A percentile compares a stretch with the other conserved stretches of the same genome.
These are phyloP conservation scores for Catostomus latipinnis DNA, from an alignment of 2,797 vertebrate species.

Conservation along the genomic window DNA sequence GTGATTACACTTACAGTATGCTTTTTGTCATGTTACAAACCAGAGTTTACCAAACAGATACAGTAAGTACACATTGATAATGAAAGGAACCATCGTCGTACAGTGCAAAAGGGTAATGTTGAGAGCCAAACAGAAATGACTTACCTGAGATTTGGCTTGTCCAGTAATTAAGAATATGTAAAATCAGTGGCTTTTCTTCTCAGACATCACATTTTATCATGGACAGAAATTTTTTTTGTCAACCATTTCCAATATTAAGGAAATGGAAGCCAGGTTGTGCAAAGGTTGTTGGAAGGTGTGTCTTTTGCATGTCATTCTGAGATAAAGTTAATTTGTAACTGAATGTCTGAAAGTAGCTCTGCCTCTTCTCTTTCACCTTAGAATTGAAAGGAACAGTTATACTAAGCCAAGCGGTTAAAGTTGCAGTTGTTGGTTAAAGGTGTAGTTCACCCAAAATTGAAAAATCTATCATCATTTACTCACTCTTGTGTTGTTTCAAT, in stretches of 20 bases:
- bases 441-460: no score
- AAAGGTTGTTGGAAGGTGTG: slow-evolving; percentile 76
- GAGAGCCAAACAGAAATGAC: not conserved
- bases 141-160: slow-evolving; percentile 33
- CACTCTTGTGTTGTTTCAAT: no score
- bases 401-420: not conserved
- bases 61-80: not conserved
- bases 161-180: slow-evolving; percentile 22
- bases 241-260: slow-evolving; percentile 53
- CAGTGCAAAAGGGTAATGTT: not conserved
- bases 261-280: slow-evolving; percentile 70
- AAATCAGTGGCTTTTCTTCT: slow-evolving; percentile 23
- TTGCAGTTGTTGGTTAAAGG: not conserved
- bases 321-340: slow-evolving; percentile 79
- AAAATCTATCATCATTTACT: no score
- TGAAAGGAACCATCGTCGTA: not conserved
- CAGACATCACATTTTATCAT: slow-evolving; percentile 52
- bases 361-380: slow-evolving; percentile 7
- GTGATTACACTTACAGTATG: not conserved
- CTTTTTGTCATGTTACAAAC: not conserved
- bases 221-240: slow-evolving; percentile 18
- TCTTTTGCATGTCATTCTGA: slow-evolving; percentile 65
- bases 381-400: not conserved
- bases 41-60: not conserved
- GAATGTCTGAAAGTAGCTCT: slow-evolving; percentile 64